Conservation (phyloP, 2,797 vertebrate genomes). For the Sebastes ruberrimus region DNA sequence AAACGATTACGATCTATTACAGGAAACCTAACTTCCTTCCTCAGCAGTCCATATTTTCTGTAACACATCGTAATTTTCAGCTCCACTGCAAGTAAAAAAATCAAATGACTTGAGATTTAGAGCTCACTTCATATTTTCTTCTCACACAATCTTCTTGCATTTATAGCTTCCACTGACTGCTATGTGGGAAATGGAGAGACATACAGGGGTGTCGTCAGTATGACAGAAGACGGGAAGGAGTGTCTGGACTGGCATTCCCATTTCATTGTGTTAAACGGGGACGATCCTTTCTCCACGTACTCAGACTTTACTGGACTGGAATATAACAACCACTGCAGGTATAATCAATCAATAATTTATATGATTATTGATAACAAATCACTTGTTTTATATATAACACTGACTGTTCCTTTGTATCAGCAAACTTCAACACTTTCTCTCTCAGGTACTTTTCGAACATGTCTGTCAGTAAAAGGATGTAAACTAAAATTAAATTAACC, state of each 20-base stretch:
- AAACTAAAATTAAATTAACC: not conserved
- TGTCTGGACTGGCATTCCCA: constrained; percentile 75
- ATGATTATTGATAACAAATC: not conserved
- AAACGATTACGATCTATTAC: not conserved
- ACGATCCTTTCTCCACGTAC: constrained; percentile 16
- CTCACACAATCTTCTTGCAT: not conserved
- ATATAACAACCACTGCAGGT: constrained; percentile 75
- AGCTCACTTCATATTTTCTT: not conserved
- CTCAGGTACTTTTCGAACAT: not conserved
- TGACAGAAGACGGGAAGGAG: constrained; percentile 31
- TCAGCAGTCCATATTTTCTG: not conserved
- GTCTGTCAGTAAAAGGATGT: not conserved
- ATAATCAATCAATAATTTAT: not conserved
- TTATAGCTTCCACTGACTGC: constrained; percentile 65
- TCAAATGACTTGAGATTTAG: not conserved
- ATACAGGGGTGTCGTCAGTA: constrained; percentile 63
- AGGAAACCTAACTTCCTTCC: not conserved
- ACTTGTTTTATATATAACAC: not conserved
- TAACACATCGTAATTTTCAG: not conserved
- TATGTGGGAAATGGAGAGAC: constrained; percentile 58
- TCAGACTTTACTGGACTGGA: constrained; percentile 54
- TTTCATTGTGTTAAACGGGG: constrained; percentile 19
- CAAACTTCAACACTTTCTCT: not conserved
- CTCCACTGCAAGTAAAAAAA: not conserved
- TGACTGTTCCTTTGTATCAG: not conserved